These are phyloP conservation scores for Axea sp. DNA, from an alignment of 2,888 invertebrate genomes.

Conservation along the genomic window DNA sequence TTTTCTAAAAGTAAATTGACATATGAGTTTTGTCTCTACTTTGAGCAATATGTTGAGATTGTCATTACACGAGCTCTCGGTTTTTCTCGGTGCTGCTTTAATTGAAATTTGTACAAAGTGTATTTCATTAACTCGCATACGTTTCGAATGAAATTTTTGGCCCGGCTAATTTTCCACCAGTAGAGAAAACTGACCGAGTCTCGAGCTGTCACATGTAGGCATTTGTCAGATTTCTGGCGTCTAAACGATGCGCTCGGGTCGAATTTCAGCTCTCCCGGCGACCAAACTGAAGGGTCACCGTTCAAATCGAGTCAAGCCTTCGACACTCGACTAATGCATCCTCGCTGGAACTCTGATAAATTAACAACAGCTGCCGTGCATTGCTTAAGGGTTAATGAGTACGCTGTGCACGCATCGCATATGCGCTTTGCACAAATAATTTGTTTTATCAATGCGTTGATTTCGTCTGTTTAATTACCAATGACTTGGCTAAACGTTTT, in stretches of 20 bases:
- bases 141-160: constrained; percentile 8
- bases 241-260: constrained; percentile 47
- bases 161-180: constrained; percentile 12
- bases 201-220: constrained; percentile 33
- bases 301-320: constrained; percentile 40
- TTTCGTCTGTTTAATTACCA: constrained; percentile 47
- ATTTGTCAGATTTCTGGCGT: constrained; percentile 52
- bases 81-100: constrained; percentile 30
- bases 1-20: constrained; percentile 39
- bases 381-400: constrained; percentile 57
- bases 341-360: constrained; percentile 62
- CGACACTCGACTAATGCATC: constrained; percentile 59
- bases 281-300: constrained; percentile 26
- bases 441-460: constrained; percentile 48
- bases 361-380: constrained; percentile 67
- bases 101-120: constrained; percentile 52
- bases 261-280: constrained; percentile 46
- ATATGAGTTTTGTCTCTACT: constrained; percentile 36
- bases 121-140: constrained; percentile 37
- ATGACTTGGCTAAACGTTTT: constrained; percentile 8
- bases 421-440: constrained; percentile 42
- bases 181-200: constrained; percentile 14
- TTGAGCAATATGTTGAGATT: constrained; percentile 33
- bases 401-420: constrained; percentile 47
- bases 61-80: constrained; percentile 43